Evolutionary conservation across 2,888 invertebrate genomes (phyloP).

Genomic region (Pseudeuparius sepicola): DNA sequence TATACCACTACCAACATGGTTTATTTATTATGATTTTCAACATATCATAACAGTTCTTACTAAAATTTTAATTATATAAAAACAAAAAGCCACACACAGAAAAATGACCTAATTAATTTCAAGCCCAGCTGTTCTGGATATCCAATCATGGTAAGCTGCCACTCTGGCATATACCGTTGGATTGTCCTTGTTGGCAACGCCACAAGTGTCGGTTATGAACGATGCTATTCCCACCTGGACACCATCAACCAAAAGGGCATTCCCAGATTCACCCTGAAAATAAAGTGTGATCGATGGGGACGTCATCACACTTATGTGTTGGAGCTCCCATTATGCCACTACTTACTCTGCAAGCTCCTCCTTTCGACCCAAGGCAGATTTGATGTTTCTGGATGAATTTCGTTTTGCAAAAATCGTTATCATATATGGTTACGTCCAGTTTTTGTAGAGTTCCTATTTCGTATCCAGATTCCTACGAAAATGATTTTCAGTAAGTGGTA

Average conservation of each 20-base stretch:
- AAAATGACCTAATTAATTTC: too few relatives aligned
- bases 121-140: too few relatives aligned
- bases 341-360: slow-evolving; percentile 28
- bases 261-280: slow-evolving; percentile 26
- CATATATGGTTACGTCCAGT: slow-evolving; percentile 24
- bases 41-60: too few relatives aligned
- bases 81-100: too few relatives aligned
- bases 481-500: too few relatives aligned
- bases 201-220: slow-evolving; percentile 25
- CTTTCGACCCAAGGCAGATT: slow-evolving; percentile 26
- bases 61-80: too few relatives aligned
- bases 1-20: too few relatives aligned
- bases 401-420: slow-evolving; percentile 23
- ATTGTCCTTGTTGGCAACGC: slow-evolving; percentile 22
- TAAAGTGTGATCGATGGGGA: too few relatives aligned
- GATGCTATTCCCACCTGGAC: slow-evolving; percentile 26
- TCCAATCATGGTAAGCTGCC: slow-evolving; percentile 19
- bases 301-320: too few relatives aligned
- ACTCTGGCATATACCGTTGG: slow-evolving; percentile 20
- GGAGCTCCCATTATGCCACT: too few relatives aligned
- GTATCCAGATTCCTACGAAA: slow-evolving; percentile 24
- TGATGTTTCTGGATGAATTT: slow-evolving; percentile 23
- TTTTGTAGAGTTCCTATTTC: slow-evolving; percentile 24
- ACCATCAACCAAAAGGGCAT: slow-evolving; percentile 23
- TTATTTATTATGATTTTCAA: too few relatives aligned